phyloP scores from a whole-genome alignment of 2,888 invertebrate genomes.

The Eudasyphora cyanicolor region DNA sequence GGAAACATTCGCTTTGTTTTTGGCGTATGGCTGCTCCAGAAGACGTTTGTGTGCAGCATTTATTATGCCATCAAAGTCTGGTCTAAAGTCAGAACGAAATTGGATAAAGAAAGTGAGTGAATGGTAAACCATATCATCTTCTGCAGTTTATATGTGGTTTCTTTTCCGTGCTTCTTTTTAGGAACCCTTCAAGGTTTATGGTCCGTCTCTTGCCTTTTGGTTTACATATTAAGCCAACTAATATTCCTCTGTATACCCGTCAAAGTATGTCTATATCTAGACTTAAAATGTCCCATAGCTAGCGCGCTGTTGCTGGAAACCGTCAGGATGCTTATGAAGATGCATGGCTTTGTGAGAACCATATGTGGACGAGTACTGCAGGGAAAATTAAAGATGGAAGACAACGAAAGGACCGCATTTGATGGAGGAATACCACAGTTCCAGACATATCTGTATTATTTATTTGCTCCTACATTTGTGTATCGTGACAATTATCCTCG shows the following conservation, averaged over 20 bases:
- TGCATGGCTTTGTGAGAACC: slow-evolving; percentile 89
- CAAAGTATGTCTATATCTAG: slow-evolving; percentile 71
- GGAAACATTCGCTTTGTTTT: slow-evolving; percentile 83
- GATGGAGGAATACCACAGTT: slow-evolving; percentile 83
- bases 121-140: no score
- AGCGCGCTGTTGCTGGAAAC: slow-evolving; percentile 78
- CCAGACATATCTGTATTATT: slow-evolving; percentile 89
- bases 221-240: slow-evolving; percentile 73
- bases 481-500: slow-evolving; percentile 88
- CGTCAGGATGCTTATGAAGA: slow-evolving; percentile 93
- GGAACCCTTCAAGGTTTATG: slow-evolving; percentile 72
- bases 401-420: slow-evolving; percentile 82
- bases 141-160: no score
- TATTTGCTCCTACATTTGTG: slow-evolving; percentile 91
- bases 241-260: slow-evolving; percentile 73
- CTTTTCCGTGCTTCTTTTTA: slow-evolving; percentile 53
- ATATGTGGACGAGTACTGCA: slow-evolving; percentile 84
- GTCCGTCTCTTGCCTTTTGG: slow-evolving; percentile 74
- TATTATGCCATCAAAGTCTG: slow-evolving; percentile 81
- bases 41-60: slow-evolving; percentile 78
- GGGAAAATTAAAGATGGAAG: slow-evolving; percentile 80
- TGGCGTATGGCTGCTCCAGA: slow-evolving; percentile 81
- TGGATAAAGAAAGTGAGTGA: slow-evolving; percentile 69
- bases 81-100: slow-evolving; percentile 76
- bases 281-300: slow-evolving; percentile 74